These are phyloP conservation scores for Acridotheres tristis DNA, from an alignment of 2,797 vertebrate genomes.

Conservation along the genomic window DNA sequence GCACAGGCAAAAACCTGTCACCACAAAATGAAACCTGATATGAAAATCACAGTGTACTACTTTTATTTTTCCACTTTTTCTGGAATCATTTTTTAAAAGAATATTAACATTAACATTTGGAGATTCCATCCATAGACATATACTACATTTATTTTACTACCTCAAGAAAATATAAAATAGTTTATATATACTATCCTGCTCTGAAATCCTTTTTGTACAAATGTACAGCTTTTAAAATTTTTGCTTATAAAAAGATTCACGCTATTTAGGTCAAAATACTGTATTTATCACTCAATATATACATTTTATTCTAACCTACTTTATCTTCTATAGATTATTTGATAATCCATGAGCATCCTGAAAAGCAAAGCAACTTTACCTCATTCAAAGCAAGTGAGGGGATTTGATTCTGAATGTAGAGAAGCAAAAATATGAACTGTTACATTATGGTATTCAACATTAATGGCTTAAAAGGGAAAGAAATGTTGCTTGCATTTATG, in stretches of 20 bases:
- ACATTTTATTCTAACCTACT: not conserved
- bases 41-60: not conserved
- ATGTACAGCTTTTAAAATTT: not conserved
- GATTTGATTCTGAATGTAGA: not conserved
- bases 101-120: not conserved
- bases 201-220: not conserved
- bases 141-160: not conserved
- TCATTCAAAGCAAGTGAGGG: not conserved
- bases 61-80: not conserved
- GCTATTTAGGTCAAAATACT: not conserved
- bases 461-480: constrained; percentile 11
- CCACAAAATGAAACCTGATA: not conserved
- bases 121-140: not conserved
- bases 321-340: not conserved
- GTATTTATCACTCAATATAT: not conserved
- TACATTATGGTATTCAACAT: not conserved
- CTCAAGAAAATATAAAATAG: not conserved
- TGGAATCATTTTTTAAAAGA: not conserved
- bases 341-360: not conserved
- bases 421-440: not conserved
- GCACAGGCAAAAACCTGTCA: not conserved
- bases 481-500: not conserved
- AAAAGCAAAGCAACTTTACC: not conserved
- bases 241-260: not conserved
- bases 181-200: not conserved